Evolutionary conservation across 1,140 invertebrate species (phyloP).

Genomic region (Drosophila melanica): DNA sequence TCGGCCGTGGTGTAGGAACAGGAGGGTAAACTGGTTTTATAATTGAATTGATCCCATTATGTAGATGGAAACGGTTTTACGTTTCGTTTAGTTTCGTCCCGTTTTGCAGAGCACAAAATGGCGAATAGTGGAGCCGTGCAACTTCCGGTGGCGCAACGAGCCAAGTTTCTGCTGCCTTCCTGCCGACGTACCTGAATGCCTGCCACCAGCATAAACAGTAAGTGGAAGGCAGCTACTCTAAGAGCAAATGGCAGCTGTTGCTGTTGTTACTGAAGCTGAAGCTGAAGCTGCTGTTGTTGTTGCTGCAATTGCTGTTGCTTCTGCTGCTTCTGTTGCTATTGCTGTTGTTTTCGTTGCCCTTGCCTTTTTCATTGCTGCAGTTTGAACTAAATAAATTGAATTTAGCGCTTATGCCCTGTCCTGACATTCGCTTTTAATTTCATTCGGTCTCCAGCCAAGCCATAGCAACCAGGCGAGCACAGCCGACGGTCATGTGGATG

Average conservation of each 20-base stretch:
- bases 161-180: conserved; percentile 10
- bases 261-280: conserved; percentile 21
- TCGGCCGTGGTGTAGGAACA: conserved; percentile 28
- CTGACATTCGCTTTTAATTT: conserved; percentile 79
- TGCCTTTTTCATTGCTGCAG: conserved; percentile 50
- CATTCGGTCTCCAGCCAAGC: conserved; percentile 68
- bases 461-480: conserved; percentile 33
- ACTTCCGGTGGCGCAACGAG: conserved; percentile 53
- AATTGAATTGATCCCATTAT: conserved; percentile 82
- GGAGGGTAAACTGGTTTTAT: conserved; percentile 72
- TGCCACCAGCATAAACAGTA: conserved; percentile 65
- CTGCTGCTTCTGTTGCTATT: conserved; percentile 17
- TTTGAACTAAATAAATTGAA: conserved; percentile 78
- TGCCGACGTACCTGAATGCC: conserved; percentile 10
- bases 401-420: conserved; percentile 69
- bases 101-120: conserved; percentile 64
- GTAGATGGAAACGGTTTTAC: conserved; percentile 79
- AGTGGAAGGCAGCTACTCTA: conserved; percentile 55
- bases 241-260: conserved; percentile 26
- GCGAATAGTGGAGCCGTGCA: conserved; percentile 60
- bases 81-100: conserved; percentile 54
- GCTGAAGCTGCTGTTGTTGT: not conserved
- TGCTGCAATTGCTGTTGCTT: conserved; percentile 17
- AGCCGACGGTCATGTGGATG: conserved; percentile 14
- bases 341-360: conserved; percentile 1